Evolutionary conservation across 2,888 invertebrate genomes (phyloP), one percentile per base, ranked within the genome.

Genomic region (Teleiodes luculella): DNA sequence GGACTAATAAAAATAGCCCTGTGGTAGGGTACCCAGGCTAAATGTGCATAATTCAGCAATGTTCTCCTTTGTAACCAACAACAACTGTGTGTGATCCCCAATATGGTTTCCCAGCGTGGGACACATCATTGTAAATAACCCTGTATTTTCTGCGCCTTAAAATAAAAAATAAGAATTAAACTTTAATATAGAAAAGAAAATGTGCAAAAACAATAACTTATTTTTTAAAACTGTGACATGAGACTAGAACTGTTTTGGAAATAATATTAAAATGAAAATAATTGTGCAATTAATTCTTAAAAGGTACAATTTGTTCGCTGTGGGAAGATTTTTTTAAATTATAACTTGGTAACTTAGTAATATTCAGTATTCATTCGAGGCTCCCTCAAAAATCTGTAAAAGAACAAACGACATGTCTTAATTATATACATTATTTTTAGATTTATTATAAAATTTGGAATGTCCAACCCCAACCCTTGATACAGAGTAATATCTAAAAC

Each of bases 221-320:
- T 62, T 73, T 39, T 67, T 87, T 87, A 88, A 88, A 88, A 88
- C 88, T 88, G 88, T 88, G 86, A 87, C 80, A 75, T 71, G 79
- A 86, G 88, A 89, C 88, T 89, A 89, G 88, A 89, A 80, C 80
- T 76, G 82, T 86, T 83, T 41, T 80, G 78, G 77, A 79, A 74
- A 74, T 72, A 73, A 72, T 52, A 65, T 61, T 63, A 62, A 64
- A 58, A 61, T 58, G 58, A 64, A 57, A 62, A 60, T 52, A 24
- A 6, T 57, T 57, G 56, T 58, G 57, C 57, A 61, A 52, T 24
- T 41, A 56, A 58, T 35, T 16, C 51, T 57, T 55, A 56, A 31
- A 55, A 59, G 18, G 33, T 52, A 52, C 28, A 41, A 28, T 37
- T 53, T 50, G 57, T 56, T 58, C 59, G 61, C 55, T 61, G 58